phyloP scores from a whole-genome alignment of 2,113 vertebrate species.

The zebrafish (Danio rerio) region GRCz12tu NC_133178.1:16011501-16012000 shows the following conservation, averaged over 20 bases:
- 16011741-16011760: constrained; percentile 1
- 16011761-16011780: neutral
- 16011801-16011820: constrained; percentile 70
- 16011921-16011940: neutral
- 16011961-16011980: neutral
- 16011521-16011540: constrained; percentile 58
- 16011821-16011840: constrained; percentile 70
- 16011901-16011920: neutral
- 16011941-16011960: neutral
- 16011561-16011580: constrained; percentile 39
- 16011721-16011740: constrained; percentile 62
- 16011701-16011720: constrained; percentile 64
- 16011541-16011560: constrained; percentile 47
- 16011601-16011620: constrained; percentile 10
- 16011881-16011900: constrained; percentile 68
- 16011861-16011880: constrained; percentile 77
- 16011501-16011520: constrained; percentile 31
- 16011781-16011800: constrained; percentile 65
- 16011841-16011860: constrained; percentile 68
- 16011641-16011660: constrained; percentile 55
- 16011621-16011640: constrained; percentile 47
- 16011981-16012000: neutral
- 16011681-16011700: constrained; percentile 56
- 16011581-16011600: constrained; percentile 36
- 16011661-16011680: constrained; percentile 44